Percentiles rank a stretch among this genome's conserved stretches.
Conservation (phyloP, 2,888 invertebrate genomes). For the Drosophila dives region DNA sequence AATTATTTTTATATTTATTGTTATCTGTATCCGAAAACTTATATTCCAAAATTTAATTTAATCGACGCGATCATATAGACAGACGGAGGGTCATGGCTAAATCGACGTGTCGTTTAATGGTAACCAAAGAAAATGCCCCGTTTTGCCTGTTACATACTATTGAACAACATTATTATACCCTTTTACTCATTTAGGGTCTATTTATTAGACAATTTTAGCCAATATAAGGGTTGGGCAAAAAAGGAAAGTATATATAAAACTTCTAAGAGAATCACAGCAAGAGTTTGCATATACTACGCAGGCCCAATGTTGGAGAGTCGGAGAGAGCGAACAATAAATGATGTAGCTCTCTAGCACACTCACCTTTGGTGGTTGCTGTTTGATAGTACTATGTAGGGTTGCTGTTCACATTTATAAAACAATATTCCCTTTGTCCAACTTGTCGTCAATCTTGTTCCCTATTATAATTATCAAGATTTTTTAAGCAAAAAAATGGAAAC, state of each 20-base stretch:
- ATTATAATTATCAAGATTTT: background rate
- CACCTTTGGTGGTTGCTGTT: conserved; percentile 71
- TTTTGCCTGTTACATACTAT: background rate
- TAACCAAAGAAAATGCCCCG: background rate
- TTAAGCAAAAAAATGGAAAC: background rate
- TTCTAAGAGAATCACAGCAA: background rate
- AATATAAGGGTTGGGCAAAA: background rate
- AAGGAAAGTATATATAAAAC: background rate
- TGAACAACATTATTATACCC: background rate
- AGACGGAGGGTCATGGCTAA: background rate
- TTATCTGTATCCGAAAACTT: background rate
- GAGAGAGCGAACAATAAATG: background rate
- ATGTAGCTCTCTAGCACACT: conserved; percentile 33
- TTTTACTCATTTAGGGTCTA: background rate
- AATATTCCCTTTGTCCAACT: background rate
- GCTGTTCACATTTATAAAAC: conserved; percentile 52
- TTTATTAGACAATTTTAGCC: background rate
- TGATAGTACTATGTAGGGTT: conserved; percentile 54
- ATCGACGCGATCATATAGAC: background rate
- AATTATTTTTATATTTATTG: background rate
- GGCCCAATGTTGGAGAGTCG: background rate
- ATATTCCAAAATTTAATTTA: background rate
- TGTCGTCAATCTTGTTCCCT: background rate
- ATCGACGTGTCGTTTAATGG: background rate
- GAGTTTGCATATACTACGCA: background rate